Conservation (phyloP, 2,113 vertebrate genomes). For the Meleagris gallopavo region DNA sequence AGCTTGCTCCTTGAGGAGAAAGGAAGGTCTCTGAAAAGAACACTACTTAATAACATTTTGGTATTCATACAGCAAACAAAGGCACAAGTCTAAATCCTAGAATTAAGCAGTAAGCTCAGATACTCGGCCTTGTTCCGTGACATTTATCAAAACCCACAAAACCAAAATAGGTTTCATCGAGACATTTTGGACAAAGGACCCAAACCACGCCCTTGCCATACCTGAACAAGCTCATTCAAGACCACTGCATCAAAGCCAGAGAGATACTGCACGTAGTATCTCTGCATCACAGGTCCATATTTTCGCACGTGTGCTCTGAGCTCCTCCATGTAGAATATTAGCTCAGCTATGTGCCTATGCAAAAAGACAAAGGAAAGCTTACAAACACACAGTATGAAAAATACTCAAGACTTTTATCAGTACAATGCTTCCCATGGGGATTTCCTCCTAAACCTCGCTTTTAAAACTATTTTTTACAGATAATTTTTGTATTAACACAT, state of each 20-base stretch:
- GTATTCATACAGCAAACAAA: background rate
- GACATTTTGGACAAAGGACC: background rate
- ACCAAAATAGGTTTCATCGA: background rate
- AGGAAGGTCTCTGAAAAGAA: background rate
- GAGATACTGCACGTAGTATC: constrained; percentile 97
- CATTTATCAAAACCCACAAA: background rate
- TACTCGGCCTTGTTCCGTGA: background rate
- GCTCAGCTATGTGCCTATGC: constrained; percentile 92
- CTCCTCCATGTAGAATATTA: constrained; percentile 99
- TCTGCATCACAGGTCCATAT: constrained; percentile 97
- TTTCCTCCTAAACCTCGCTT: background rate
- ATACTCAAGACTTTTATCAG: background rate
- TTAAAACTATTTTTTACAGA: background rate
- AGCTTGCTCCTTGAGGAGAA: background rate
- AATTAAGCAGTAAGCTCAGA: background rate
- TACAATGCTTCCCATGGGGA: background rate
- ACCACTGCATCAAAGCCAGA: constrained; percentile 98
- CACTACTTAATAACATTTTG: background rate
- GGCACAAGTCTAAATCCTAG: background rate
- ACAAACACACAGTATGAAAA: background rate
- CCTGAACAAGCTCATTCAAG: constrained; percentile 98
- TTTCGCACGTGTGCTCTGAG: constrained; percentile 95
- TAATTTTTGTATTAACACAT: background rate
- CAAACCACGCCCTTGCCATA: constrained; percentile 43
- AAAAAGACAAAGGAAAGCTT: background rate